These are phyloP conservation scores for Paracyprichromis sp. DNA, from an alignment of 2,113 vertebrate genomes.

Conservation along the genomic window DNA sequence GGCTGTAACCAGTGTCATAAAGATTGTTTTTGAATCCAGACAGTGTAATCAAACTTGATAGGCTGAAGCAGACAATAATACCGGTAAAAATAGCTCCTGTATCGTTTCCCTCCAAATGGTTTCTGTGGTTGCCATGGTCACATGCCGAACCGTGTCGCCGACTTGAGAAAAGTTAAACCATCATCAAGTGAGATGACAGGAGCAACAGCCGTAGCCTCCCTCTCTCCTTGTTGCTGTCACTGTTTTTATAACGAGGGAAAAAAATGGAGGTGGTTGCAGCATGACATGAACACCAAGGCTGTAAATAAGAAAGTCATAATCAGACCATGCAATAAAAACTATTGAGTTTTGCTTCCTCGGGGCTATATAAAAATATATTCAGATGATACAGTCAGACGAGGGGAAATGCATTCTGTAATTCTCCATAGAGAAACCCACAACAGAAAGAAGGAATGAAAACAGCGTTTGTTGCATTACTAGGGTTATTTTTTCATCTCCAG, in stretches of 20 bases:
- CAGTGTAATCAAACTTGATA: conserved; percentile 5
- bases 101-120: not conserved
- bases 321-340: not conserved
- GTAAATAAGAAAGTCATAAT: not conserved
- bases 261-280: not conserved
- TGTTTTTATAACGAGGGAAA: not conserved
- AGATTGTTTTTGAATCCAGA: not conserved
- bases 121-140: conserved; percentile 44
- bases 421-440: not conserved
- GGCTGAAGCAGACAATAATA: not conserved
- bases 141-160: not conserved
- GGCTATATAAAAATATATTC: not conserved
- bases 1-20: not conserved
- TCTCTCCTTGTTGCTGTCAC: not conserved
- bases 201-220: not conserved
- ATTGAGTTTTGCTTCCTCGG: not conserved
- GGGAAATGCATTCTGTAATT: not conserved
- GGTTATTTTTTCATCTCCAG: not conserved
- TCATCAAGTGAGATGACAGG: conserved; percentile 1
- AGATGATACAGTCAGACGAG: not conserved
- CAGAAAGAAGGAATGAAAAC: not conserved
- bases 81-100: conserved; percentile 34
- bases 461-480: not conserved
- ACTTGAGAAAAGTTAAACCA: conserved; percentile 12
- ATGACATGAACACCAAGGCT: not conserved